These are phyloP conservation scores for Emmelina monodactyla DNA, from an alignment of 2,888 invertebrate genomes.

Conservation along the genomic window DNA sequence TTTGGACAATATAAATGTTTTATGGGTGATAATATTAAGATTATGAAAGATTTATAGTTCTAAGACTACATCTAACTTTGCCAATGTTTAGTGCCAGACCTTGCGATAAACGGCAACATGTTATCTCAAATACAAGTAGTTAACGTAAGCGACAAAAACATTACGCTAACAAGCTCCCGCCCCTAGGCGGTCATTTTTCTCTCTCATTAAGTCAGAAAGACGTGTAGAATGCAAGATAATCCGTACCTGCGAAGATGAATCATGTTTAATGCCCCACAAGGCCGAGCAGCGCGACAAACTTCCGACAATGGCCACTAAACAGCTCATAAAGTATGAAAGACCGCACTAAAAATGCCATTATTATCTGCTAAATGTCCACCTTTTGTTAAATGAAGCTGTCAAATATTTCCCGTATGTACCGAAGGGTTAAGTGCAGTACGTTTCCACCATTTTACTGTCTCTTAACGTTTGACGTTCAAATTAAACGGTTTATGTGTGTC, in stretches of 20 bases:
- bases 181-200: slow-evolving; percentile 26
- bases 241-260: slow-evolving; percentile 32
- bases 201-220: slow-evolving; percentile 27
- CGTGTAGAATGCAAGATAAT: slow-evolving; percentile 17
- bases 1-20: no score
- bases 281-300: slow-evolving; percentile 31
- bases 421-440: slow-evolving; percentile 24
- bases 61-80: no score
- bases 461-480: slow-evolving; percentile 12
- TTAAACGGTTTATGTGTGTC: slow-evolving; percentile 18
- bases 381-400: slow-evolving; percentile 59
- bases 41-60: no score
- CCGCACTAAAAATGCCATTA: slow-evolving; percentile 55
- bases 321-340: slow-evolving; percentile 59
- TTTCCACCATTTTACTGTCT: slow-evolving; percentile 15
- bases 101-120: no score
- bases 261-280: slow-evolving; percentile 43
- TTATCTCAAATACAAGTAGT: no score
- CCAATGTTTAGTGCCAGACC: no score
- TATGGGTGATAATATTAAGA: no score
- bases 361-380: slow-evolving; percentile 53
- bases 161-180: no score
- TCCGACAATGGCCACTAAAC: slow-evolving; percentile 59
- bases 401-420: slow-evolving; percentile 30
- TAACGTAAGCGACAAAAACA: no score